Base-by-base conservation (phyloP, 1,140 invertebrate species). In the Drosophila kikkawai region DNA sequence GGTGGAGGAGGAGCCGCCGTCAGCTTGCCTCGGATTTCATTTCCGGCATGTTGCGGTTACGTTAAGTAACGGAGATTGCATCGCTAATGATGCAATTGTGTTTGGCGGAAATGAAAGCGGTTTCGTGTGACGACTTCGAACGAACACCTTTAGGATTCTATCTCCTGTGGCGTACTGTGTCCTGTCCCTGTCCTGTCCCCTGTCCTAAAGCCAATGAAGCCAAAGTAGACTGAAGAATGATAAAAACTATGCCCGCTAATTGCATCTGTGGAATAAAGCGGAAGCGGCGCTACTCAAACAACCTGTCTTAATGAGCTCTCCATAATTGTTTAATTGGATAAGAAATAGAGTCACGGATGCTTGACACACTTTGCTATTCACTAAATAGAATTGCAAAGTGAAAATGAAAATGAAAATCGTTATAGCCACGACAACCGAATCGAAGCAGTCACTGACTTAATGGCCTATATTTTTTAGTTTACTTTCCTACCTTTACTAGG, bases 51-150 rank as follows among this genome's bases (percentile, higher is more conserved):
- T 91, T 90, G 85, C 85, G 85, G 85, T 82, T 88, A 75, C 85
- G 85, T 88, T 88, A 90, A 90, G 84, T 88, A 88, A 90, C 85
- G 85, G 85, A 88, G 85, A 88, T 88, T 88, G 85, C 85, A 88
- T 88, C 85, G 85, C 85, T 88, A 88, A 88, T 88, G 85, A 88
- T 88, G 85, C 85, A 88, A 91, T 88, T 88, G 85, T 88, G 85
- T 88, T 85, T 81, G 65, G 81, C 85, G 85, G 85, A 88, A 88
- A 88, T 88, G 85, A 88, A 88, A 90, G 82, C 85, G 85, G 85
- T 87, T 87, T 87, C 77, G 65, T 83, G 83, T 88, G 83, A 87
- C 71, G 82, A 87, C 83, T 86, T 50, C 26, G n/a, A 61, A 61
- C 41, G 22, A 53, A 69, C 29, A 67, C 32, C 53, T 66, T 7